Conservation (phyloP, 2,113 vertebrate species). For the Peromyscus leucopus region DNA sequence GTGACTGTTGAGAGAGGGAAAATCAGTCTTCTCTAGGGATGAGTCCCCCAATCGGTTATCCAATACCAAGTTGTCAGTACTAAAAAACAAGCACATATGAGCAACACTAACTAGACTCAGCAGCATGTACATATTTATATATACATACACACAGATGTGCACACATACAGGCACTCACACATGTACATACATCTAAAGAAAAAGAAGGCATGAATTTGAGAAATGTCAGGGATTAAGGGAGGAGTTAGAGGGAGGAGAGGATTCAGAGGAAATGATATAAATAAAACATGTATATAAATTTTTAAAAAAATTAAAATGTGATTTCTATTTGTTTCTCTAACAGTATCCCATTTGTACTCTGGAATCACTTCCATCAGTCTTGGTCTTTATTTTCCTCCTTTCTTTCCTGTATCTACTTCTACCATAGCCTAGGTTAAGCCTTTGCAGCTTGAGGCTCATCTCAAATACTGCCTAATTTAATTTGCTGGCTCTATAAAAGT, state of each 20-base stretch:
- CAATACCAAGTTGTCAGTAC: not conserved
- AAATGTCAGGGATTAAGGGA: not conserved
- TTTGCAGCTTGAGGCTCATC: not conserved
- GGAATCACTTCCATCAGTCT: not conserved
- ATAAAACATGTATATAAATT: not conserved
- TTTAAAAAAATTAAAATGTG: not conserved
- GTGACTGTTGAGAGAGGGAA: not conserved
- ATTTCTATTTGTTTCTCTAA: not conserved
- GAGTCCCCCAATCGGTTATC: no score
- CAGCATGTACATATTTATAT: not conserved
- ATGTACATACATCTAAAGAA: not conserved
- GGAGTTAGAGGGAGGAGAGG: not conserved
- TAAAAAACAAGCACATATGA: not conserved
- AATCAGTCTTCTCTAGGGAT: not conserved
- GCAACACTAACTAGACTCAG: not conserved
- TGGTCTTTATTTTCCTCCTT: not conserved
- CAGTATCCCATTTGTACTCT: not conserved
- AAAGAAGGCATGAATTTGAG: not conserved
- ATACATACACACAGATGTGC: not conserved
- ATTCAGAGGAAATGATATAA: not conserved
- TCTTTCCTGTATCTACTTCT: not conserved
- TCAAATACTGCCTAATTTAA: not conserved
- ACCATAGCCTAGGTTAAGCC: not conserved
- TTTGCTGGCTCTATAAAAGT: not conserved
- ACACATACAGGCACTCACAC: not conserved